Evolutionary conservation across 1,140 invertebrate species (phyloP).

Genomic region (Papilio aristodemus): DNA sequence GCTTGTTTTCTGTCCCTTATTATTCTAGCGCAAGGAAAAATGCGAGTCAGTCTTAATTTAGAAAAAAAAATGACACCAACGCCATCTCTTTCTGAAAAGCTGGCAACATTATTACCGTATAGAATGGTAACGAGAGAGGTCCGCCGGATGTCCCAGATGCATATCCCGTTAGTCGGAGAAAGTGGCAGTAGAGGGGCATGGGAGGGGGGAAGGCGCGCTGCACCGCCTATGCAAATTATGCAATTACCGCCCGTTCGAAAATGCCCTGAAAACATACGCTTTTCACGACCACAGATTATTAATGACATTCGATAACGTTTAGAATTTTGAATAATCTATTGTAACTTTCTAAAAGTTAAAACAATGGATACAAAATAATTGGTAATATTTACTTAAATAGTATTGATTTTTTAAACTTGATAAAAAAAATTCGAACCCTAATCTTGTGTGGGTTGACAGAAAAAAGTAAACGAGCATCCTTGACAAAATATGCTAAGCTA

Average conservation of each 20-base stretch:
- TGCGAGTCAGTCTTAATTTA: no score
- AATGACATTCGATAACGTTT: not conserved
- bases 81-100: not conserved
- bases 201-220: slow-evolving; percentile 36
- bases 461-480: no score
- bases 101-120: slow-evolving; percentile 14
- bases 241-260: slow-evolving; percentile 51
- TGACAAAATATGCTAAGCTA: no score
- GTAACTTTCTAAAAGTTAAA: no score
- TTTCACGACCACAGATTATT: slow-evolving; percentile 26
- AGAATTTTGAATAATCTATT: not conserved
- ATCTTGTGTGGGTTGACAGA: no score
- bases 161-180: slow-evolving; percentile 68
- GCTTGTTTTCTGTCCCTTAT: no score
- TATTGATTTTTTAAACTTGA: no score
- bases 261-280: slow-evolving; percentile 20
- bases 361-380: no score
- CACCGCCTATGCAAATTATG: slow-evolving; percentile 72
- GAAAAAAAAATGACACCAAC: not conserved
- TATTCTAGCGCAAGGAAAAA: no score
- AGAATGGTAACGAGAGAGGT: slow-evolving; percentile 38
- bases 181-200: slow-evolving; percentile 42
- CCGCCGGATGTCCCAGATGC: slow-evolving; percentile 51
- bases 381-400: no score
- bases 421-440: no score